These are phyloP conservation scores for Caranx ignobilis DNA, from an alignment of 2,113 vertebrate species.

Conservation along the genomic window DNA sequence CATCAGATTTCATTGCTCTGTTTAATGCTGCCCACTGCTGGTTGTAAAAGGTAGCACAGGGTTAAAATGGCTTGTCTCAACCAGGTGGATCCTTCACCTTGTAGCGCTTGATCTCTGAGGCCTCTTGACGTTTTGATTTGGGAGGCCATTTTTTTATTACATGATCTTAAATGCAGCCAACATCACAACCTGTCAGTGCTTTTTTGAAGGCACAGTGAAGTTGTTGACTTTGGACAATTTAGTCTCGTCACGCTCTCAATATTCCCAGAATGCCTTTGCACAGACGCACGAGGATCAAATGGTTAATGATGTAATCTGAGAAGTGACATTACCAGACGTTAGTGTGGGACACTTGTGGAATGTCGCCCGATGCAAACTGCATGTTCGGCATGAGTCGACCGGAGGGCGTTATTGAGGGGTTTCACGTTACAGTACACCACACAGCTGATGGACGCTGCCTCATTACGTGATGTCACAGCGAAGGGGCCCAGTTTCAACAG, in stretches of 20 bases:
- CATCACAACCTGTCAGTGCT: background rate
- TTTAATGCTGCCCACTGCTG: conserved; percentile 77
- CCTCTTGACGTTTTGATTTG: background rate
- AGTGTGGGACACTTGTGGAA: conserved; percentile 38
- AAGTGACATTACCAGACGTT: background rate
- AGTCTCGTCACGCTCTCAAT: background rate
- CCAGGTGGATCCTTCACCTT: background rate
- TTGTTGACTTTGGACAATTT: background rate
- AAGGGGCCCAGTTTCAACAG: conserved; percentile 47
- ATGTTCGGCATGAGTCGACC: conserved; percentile 43
- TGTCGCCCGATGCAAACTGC: conserved; percentile 40
- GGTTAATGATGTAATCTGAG: background rate
- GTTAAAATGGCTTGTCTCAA: background rate
- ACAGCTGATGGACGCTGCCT: conserved; percentile 68
- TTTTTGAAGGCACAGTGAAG: background rate
- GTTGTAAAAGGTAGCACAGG: conserved; percentile 37
- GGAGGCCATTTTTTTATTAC: background rate
- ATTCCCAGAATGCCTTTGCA: background rate
- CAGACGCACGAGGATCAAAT: background rate
- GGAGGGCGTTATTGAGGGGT: conserved; percentile 42
- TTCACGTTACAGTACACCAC: conserved; percentile 70
- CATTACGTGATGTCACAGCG: conserved; percentile 80
- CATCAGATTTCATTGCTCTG: conserved; percentile 41
- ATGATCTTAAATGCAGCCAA: background rate
- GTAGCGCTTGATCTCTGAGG: background rate